Percentiles rank a stretch among this genome's conserved stretches.
Evolutionary conservation across 2,797 vertebrate species (phyloP).

Genomic region (Megalops cyprinoides): DNA sequence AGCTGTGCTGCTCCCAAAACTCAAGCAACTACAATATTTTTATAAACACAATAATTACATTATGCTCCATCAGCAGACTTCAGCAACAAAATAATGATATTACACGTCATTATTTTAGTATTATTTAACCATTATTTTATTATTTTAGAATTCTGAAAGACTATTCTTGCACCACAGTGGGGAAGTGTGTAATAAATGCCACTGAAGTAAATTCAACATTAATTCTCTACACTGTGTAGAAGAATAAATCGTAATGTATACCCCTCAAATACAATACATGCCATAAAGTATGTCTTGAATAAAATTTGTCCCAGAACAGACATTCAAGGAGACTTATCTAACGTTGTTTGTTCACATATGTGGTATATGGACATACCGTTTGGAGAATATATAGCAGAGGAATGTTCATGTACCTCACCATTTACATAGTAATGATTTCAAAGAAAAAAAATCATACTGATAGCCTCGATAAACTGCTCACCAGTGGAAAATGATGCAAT

Average conservation of each 20-base stretch:
- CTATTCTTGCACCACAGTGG: not conserved
- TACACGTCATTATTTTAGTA: too few species aligned
- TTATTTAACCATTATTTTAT: too few species aligned
- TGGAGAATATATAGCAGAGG: not conserved
- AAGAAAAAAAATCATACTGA: conserved; percentile 28
- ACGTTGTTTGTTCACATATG: not conserved
- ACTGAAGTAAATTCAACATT: not conserved
- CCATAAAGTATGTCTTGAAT: not conserved
- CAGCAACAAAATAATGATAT: not conserved
- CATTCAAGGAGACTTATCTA: conserved; percentile 4
- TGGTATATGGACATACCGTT: not conserved
- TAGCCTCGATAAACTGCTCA: conserved; percentile 17
- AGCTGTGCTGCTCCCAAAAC: too few species aligned
- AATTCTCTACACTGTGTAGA: not conserved
- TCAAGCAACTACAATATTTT: too few species aligned
- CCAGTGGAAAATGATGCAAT: conserved; percentile 19
- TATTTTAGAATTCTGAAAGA: not conserved
- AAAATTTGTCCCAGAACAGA: not conserved
- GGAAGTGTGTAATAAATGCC: not conserved
- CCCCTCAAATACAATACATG: not conserved
- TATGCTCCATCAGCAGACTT: not conserved
- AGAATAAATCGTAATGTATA: not conserved
- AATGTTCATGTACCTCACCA: not conserved
- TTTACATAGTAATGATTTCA: conserved; percentile 24
- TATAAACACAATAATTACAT: too few species aligned